Evolutionary conservation across 2,797 vertebrate genomes (phyloP).

Genomic region (Acrossocheilus fasciatus): DNA sequence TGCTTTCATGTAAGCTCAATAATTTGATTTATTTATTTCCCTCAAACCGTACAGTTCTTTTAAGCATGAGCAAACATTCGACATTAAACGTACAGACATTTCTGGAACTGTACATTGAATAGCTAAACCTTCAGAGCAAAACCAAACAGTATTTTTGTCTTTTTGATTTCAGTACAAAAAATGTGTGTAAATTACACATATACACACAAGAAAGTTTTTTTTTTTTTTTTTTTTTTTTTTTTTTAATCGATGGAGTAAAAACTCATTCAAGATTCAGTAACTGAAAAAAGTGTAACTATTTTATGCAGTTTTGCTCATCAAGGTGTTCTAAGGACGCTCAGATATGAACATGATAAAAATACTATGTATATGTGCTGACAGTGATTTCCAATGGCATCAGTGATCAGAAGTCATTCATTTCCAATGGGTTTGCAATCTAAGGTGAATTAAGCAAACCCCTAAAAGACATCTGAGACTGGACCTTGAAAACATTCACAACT

Average conservation of each 20-base stretch:
- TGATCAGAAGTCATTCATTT: not conserved
- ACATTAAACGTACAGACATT: constrained; percentile 6
- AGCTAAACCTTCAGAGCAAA: not conserved
- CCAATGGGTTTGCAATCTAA: not conserved
- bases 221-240: no score
- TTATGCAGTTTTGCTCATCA: not conserved
- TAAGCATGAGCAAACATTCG: constrained; percentile 22
- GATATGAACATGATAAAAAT: not conserved
- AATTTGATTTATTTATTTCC: constrained; percentile 33
- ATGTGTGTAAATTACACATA: not conserved
- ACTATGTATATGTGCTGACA: not conserved
- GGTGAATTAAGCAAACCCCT: not conserved
- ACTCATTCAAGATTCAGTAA: not conserved
- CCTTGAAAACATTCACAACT: constrained; percentile 14
- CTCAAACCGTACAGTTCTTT: constrained; percentile 17
- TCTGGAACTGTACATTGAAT: constrained; percentile 2
- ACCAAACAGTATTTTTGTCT: not conserved
- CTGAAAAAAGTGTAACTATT: constrained; percentile 1
- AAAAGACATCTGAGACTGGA: not conserved
- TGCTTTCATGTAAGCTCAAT: constrained; percentile 29
- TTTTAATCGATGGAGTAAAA: not conserved
- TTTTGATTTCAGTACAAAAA: not conserved
- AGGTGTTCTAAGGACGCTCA: not conserved
- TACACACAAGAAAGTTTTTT: not conserved
- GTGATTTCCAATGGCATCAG: no score